phyloP scores from a whole-genome alignment of 2,797 vertebrate species.

The Discoglossus pictus region DNA sequence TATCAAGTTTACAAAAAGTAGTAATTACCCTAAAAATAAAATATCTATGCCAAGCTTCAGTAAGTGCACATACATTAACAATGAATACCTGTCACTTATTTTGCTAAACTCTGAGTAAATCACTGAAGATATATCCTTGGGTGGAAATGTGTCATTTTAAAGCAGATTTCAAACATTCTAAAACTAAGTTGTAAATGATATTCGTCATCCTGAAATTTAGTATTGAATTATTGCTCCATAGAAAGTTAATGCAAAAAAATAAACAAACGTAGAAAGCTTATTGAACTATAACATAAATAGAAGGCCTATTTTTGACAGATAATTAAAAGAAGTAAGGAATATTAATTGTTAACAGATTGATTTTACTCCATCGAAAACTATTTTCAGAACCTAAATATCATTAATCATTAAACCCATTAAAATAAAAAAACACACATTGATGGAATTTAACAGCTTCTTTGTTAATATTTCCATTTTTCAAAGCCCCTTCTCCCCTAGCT shows the following conservation, averaged over 20 bases:
- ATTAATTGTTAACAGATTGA: background rate
- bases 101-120: constrained; percentile 1
- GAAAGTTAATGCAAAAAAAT: constrained; percentile 12
- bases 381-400: too few species aligned
- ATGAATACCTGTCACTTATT: constrained; percentile 5
- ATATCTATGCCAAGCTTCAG: background rate
- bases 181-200: constrained; percentile 3
- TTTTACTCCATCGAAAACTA: background rate
- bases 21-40: constrained; percentile 2
- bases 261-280: background rate
- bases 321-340: constrained; percentile 4
- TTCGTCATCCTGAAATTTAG: constrained; percentile 29
- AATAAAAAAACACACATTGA: too few species aligned
- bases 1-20: background rate
- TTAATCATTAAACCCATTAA: too few species aligned
- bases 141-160: background rate
- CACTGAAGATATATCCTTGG: background rate
- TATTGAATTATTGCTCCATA: background rate
- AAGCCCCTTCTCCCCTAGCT: too few species aligned
- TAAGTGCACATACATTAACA: constrained; percentile 4
- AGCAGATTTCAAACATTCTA: background rate
- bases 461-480: too few species aligned
- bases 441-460: too few species aligned
- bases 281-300: constrained; percentile 8
- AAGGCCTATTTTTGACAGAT: background rate